Evolutionary conservation across 2,888 invertebrate genomes (phyloP), one percentile per base, ranked within the genome.

Genomic region (Chymomyza caudatula): DNA sequence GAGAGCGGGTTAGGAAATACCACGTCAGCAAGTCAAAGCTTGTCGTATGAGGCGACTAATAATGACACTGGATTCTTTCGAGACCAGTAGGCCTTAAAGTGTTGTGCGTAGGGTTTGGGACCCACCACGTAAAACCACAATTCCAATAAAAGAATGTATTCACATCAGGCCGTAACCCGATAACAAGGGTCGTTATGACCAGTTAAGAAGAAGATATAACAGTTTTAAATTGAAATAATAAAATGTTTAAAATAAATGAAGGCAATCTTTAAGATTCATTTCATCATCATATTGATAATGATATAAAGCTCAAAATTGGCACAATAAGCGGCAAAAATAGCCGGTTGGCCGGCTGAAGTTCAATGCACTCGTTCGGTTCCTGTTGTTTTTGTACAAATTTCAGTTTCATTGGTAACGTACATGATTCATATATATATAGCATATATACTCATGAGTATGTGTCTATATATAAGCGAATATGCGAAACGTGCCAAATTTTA

Each of bases 401-500:
- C 66, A 61, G 69, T 73, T 76, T 71, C 69, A 37, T 51, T 47
- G 44, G 15, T 47, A 47, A 47, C 17, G 44, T 11, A 37, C 29
- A 47, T 47, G 44, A 47, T 47, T 4, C 15, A 47, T 17, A 47
- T 47, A 17, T 2, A 47, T 3, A 47, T 47, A n/a, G 5, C 44
- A 15, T 44, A 2, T 5, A 15, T 44, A 15, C 4, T 57, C 44
- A 44, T 47, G 19, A 29, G n/a, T 17, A 25, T 59, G 23, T 25
- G 17, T 49, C 15, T 13, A 44, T 25, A 25, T 17, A 17, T 13
- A 11, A 11, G 37, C 47, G 17, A 19, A 49, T 57, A 15, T 51
- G 59, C 71, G 77, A 77, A 78, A 77, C 85, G 82, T 83, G 83
- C 82, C 82, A 82, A 82, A 77, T 73, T 82, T 80, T 83, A 83